Conservation (phyloP, 1,140 invertebrate species). For the Tyrophagus putrescentiae region DNA sequence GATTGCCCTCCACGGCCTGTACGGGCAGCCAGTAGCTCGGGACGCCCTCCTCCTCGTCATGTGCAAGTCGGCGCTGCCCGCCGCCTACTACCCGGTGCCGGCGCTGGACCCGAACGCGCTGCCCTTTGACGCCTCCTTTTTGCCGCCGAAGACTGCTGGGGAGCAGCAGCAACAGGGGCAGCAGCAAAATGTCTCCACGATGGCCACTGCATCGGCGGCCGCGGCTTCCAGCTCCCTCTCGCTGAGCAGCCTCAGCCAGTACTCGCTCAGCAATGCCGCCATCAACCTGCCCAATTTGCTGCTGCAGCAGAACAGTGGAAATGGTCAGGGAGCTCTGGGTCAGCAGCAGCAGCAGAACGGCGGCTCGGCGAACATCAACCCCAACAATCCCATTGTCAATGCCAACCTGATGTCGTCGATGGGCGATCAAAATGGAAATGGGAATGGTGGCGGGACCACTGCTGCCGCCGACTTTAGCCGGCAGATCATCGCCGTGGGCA, state of each 20-base stretch:
- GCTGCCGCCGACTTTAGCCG: conserved; percentile 64
- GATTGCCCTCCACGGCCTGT: conserved; percentile 47
- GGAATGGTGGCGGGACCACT: neutral
- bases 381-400: neutral
- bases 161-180: too few species aligned
- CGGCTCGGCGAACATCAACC: neutral
- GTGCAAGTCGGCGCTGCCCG: conserved; percentile 84
- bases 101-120: neutral
- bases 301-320: conserved; percentile 12
- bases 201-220: neutral
- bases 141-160: neutral
- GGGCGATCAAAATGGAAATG: too few species aligned
- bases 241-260: neutral
- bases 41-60: conserved; percentile 86
- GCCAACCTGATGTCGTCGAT: neutral
- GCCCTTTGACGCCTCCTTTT: too few species aligned
- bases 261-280: neutral
- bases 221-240: neutral
- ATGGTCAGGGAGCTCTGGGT: neutral
- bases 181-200: too few species aligned
- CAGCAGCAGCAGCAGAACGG: neutral
- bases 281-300: conserved; percentile 16
- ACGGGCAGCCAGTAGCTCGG: conserved; percentile 54
- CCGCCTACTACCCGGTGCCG: conserved; percentile 62
- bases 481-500: conserved; percentile 79